Conservation (phyloP, 92 coral and sea anemone species). For the Epizoanthus rinbou region DNA sequence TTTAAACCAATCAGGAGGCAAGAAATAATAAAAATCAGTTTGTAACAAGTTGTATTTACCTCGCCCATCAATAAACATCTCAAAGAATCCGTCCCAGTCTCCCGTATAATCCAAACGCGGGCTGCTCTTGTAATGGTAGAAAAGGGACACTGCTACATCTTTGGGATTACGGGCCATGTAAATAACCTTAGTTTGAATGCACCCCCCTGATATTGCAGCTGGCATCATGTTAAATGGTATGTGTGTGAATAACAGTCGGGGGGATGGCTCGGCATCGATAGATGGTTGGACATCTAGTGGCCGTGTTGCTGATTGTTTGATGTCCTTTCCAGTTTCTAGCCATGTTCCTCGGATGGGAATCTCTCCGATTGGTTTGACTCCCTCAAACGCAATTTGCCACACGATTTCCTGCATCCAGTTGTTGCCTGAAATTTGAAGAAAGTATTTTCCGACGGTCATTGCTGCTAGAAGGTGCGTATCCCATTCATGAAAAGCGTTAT, state of each 20-base stretch:
- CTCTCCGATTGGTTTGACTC: too few species aligned
- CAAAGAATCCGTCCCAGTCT: background rate
- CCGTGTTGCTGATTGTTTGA: background rate
- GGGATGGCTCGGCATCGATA: background rate
- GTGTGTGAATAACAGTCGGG: background rate
- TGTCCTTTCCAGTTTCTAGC: too few species aligned
- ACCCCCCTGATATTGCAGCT: background rate
- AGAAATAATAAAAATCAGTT: too few species aligned
- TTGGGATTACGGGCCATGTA: conserved; percentile 1
- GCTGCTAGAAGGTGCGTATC: too few species aligned
- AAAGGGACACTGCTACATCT: background rate
- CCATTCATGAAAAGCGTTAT: too few species aligned
- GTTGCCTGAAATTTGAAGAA: too few species aligned
- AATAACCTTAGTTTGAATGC: background rate
- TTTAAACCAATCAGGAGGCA: too few species aligned
- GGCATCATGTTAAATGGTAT: background rate
- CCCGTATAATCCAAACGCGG: background rate
- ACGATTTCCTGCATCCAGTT: too few species aligned
- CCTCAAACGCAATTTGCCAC: too few species aligned
- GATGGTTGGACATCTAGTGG: background rate
- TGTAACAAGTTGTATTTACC: background rate
- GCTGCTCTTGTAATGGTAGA: background rate
- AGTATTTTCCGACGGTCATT: too few species aligned
- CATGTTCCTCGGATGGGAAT: too few species aligned
- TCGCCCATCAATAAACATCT: background rate